A percentile compares a stretch with the other conserved stretches of the same genome.
These are phyloP conservation scores for Odobenus rosmarus DNA, from an alignment of 2,113 vertebrate genomes.

Conservation along the genomic window DNA sequence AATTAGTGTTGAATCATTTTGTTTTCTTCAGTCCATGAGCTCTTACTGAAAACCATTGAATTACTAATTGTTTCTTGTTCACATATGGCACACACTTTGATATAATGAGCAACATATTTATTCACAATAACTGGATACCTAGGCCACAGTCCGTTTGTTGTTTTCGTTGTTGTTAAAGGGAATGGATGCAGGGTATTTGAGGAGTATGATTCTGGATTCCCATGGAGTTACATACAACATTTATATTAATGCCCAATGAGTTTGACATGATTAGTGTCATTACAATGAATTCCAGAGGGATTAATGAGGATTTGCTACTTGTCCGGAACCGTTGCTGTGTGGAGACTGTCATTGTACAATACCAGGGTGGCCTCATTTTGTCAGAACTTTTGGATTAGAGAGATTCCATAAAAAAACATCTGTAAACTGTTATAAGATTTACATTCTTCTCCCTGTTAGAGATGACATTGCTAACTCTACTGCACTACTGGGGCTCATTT, in stretches of 20 bases:
- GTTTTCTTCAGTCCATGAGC: constrained; percentile 64
- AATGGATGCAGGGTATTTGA: constrained; percentile 68
- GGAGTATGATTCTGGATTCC: constrained; percentile 68
- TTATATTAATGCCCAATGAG: constrained; percentile 78
- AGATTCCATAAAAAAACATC: constrained; percentile 84
- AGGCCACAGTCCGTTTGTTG: constrained; percentile 35
- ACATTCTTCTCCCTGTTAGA: constrained; percentile 75
- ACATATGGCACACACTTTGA: background rate
- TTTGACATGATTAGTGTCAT: constrained; percentile 82
- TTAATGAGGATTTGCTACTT: constrained; percentile 85
- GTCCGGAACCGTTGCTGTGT: constrained; percentile 54
- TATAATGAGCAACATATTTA: constrained; percentile 53
- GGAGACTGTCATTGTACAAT: constrained; percentile 54
- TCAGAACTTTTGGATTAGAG: constrained; percentile 82
- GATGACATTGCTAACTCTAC: constrained; percentile 79
- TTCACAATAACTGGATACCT: constrained; percentile 47
- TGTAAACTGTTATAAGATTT: constrained; percentile 83
- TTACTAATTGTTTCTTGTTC: constrained; percentile 25
- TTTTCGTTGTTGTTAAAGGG: constrained; percentile 36
- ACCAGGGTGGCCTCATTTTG: constrained; percentile 78
- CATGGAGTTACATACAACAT: constrained; percentile 72
- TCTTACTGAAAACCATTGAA: constrained; percentile 34
- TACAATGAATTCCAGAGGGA: constrained; percentile 80
- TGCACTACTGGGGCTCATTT: constrained; percentile 80
- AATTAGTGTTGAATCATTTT: constrained; percentile 56